These are phyloP conservation scores for Temnothorax nylanderi DNA, from an alignment of 1,140 invertebrate genomes.

Conservation along the genomic window DNA sequence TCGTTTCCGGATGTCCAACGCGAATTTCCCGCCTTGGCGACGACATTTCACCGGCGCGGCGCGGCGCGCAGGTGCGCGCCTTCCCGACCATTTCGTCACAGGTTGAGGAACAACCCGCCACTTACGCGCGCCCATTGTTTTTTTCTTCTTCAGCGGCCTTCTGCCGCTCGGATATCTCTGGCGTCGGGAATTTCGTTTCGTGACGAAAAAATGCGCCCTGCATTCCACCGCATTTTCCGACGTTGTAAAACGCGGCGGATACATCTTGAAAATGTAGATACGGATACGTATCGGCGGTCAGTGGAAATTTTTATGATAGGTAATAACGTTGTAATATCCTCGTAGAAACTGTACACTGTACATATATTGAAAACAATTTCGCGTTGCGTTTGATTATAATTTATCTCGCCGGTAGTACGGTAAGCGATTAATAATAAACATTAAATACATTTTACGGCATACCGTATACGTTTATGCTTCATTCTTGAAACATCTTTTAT, in stretches of 20 bases:
- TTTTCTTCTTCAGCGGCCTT: neutral
- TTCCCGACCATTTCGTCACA: constrained; percentile 29
- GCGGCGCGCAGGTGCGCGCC: constrained; percentile 30
- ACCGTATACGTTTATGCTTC: neutral
- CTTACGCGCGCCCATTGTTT: neutral
- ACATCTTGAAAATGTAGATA: neutral
- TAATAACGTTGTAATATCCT: neutral
- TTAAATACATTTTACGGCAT: neutral
- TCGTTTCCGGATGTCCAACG: constrained; percentile 59
- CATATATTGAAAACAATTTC: neutral
- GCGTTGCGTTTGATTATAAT: neutral
- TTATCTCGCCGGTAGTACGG: neutral
- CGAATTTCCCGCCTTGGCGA: constrained; percentile 22
- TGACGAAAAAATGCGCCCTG: neutral
- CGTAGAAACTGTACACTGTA: neutral
- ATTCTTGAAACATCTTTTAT: neutral
- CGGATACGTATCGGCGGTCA: neutral
- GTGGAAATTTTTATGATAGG: constrained; percentile 22
- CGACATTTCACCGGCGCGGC: neutral
- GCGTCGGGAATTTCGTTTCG: neutral
- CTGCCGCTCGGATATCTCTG: neutral
- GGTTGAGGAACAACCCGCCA: constrained; percentile 12
- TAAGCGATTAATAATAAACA: constrained; percentile 20
- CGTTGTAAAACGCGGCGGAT: neutral
- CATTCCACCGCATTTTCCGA: neutral